Base-by-base conservation (phyloP, 2,888 invertebrate genomes). In the Holacanthella duospinosa region DNA sequence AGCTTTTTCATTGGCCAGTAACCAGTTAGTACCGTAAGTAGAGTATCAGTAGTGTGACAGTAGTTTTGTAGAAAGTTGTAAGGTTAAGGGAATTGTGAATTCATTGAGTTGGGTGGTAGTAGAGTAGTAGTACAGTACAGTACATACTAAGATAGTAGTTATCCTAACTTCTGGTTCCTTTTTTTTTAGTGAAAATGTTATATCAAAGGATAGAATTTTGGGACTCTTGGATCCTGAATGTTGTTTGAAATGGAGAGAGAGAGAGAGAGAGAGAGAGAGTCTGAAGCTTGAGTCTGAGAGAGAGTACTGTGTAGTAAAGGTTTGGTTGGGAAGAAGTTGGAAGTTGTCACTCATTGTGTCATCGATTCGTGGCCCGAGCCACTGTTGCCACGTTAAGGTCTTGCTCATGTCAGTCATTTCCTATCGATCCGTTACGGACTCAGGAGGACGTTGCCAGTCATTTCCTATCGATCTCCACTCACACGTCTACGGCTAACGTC, bases 331-430 rank as follows among this genome's bases (percentile, higher is more conserved):
- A 65, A 66, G 70, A 66, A 66, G 66, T 68, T 66, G 67, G 64
- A 64, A 68, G 67, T 67, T 66, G 68, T 67, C 68, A 66, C 64
- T 68, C 68, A 68, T 67, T 64, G 64, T 68, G 66, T 68, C 68
- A 66, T 68, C 66, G 66, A 68, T 66, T 68, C 64, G 61, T 62
- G 55, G 59, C 60, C 62, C 59, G 59, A 55, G 59, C 60, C 62
- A 29, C 63, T 66, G 70, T 70, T 70, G 70, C 70, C 70, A 70
- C 64, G 70, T 68, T 68, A 64, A 69, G 69, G 68, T 69, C 69
- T 69, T 68, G 68, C 69, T 68, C 69, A 69, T 68, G 70, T 68
- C 70, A 68, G 66, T 69, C 70, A 70, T 66, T 68, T 68, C 65
- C 64, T 65, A 70, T 70, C 67, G 70, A 70, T 68, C 70, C 70